Evolutionary conservation across 1,140 invertebrate species (phyloP).

Genomic region (Conus betulinus): DNA sequence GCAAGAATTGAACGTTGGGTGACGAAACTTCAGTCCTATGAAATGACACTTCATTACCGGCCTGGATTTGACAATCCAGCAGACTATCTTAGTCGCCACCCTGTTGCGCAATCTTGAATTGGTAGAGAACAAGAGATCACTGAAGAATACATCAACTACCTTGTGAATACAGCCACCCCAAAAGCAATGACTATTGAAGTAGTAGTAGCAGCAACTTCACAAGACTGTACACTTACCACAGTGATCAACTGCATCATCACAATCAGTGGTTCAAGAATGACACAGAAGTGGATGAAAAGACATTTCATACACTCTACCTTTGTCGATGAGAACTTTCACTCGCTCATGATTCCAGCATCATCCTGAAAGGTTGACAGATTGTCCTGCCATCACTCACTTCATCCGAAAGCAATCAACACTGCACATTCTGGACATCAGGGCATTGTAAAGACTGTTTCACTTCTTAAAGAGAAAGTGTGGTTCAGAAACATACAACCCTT

Average conservation of each 20-base stretch:
- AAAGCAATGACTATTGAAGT: background rate
- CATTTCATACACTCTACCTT: background rate
- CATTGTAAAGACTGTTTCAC: too few relatives aligned
- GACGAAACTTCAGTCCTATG: slow-evolving; percentile 36
- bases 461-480: too few relatives aligned
- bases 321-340: background rate
- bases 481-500: too few relatives aligned
- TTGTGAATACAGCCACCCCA: background rate
- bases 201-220: background rate
- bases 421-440: too few relatives aligned
- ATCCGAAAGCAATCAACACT: too few relatives aligned
- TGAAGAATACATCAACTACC: too few relatives aligned
- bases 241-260: background rate
- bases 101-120: too few relatives aligned
- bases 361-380: too few relatives aligned
- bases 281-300: background rate
- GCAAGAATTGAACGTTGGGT: slow-evolving; percentile 53
- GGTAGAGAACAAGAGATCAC: too few relatives aligned
- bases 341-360: background rate
- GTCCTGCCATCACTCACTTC: too few relatives aligned
- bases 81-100: too few relatives aligned
- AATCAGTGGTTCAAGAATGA: background rate
- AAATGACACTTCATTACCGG: slow-evolving; percentile 50
- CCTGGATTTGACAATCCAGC: too few relatives aligned
- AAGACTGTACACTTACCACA: background rate